Conservation (phyloP, 2,797 vertebrate species). For the Propithecus deckenii region DNA sequence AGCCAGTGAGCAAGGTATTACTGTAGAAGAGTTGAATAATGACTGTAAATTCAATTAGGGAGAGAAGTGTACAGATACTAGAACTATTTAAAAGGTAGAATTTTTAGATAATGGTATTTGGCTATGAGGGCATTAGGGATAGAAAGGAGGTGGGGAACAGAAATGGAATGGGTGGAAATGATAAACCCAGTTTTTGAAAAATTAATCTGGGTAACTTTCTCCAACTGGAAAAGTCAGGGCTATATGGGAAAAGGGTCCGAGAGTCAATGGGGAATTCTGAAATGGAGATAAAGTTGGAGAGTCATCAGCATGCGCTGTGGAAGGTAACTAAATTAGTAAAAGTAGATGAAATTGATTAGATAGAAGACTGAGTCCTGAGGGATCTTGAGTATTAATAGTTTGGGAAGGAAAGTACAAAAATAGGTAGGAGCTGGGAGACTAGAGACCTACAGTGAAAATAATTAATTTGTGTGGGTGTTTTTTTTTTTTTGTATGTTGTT, state of each 20-base stretch:
- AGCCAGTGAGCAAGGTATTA: background rate
- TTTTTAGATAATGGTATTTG: background rate
- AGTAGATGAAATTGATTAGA: background rate
- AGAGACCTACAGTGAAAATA: background rate
- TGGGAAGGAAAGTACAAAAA: background rate
- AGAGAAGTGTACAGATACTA: background rate
- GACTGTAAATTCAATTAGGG: background rate
- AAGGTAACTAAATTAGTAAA: background rate
- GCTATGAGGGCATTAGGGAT: background rate
- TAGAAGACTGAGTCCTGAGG: background rate
- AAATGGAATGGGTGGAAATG: background rate
- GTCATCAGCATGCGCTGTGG: background rate
- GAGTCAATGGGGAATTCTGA: background rate
- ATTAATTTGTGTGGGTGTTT: background rate
- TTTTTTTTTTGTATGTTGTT: background rate
- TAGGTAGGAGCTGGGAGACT: background rate
- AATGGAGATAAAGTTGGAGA: background rate
- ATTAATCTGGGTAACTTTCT: background rate
- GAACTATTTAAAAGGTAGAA: background rate
- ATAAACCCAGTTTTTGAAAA: conserved; percentile 24
- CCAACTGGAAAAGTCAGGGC: background rate
- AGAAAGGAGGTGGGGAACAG: background rate
- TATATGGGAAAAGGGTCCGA: background rate
- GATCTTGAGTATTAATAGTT: background rate
- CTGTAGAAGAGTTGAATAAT: background rate